Base-by-base conservation (phyloP, 2,888 invertebrate species). In the Argyresthia goedartella region DNA sequence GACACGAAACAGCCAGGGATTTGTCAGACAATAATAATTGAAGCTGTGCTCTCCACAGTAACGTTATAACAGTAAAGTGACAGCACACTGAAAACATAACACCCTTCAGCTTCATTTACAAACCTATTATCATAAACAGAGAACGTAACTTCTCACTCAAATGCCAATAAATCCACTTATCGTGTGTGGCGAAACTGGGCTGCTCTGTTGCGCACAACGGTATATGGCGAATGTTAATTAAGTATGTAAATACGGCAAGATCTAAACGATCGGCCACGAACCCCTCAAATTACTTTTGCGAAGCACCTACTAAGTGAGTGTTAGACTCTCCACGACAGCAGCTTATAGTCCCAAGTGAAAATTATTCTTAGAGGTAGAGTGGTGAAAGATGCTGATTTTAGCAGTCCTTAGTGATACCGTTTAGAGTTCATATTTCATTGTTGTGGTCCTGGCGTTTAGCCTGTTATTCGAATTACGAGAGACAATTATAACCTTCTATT, bases 401-500 rank as follows among this genome's bases (percentile, higher is more conserved):
- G 33, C 8, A 33, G n/a, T 25, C 48, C 14, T 64, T 55, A 47
- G 39, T 41, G 25, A 41, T 55, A 51, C 49, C 54, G 35, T 60
- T 56, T 70, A 80, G 65, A 67, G 72, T 64, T 59, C 59, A 73
- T 62, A 67, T 72, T 81, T 69, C 69, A 71, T 67, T 65, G 69
- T 64, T 64, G 59, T 54, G 55, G 55, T 55, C 53, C 56, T 53
- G 67, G 60, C 65, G 61, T 60, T 71, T 72, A 55, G 66, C 71
- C 68, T 69, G 73, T 72, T 78, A 69, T 77, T 79, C 67, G 71
- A 63, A 70, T 70, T 73, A 64, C 65, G 59, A 60, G 59, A 71
- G 75, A 76, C 81, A 81, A 81, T 81, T 81, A 81, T 81, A 77
- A 80, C 76, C 73, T 76, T 76, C 77, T 81, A 80, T 82, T 79